A percentile compares a stretch with the other conserved stretches of the same genome.
Conservation (phyloP, 2,888 invertebrate genomes). For the Scaptodrosophila latifasciaeformis region DNA sequence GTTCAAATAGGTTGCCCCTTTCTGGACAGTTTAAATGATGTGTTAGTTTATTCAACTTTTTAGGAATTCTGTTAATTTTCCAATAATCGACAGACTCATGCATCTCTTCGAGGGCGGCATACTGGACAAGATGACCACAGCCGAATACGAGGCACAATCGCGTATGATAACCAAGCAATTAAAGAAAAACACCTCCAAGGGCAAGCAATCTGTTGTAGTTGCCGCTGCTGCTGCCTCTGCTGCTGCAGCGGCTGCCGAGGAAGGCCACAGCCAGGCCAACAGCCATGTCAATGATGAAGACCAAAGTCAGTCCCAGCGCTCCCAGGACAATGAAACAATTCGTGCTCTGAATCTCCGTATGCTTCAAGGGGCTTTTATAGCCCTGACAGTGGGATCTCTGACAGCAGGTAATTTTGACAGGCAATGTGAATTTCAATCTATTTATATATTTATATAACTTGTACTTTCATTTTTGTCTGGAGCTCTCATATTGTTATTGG, state of each 20-base stretch:
- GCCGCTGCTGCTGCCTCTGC: constrained; percentile 24
- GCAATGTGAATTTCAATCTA: neutral
- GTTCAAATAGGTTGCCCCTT: constrained; percentile 86
- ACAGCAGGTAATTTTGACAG: constrained; percentile 76
- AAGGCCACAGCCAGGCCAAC: constrained; percentile 47
- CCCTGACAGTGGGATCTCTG: constrained; percentile 80
- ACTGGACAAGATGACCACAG: constrained; percentile 84
- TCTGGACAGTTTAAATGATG: constrained; percentile 82
- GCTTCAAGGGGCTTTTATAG: constrained; percentile 84
- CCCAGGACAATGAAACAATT: constrained; percentile 67
- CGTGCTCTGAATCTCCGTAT: constrained; percentile 83
- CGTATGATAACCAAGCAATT: constrained; percentile 74
- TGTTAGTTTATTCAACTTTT: constrained; percentile 77
- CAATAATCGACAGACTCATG: constrained; percentile 77
- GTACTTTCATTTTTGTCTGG: constrained; percentile 8
- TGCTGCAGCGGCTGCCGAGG: constrained; percentile 40
- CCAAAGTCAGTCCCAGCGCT: constrained; percentile 26
- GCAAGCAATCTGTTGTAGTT: constrained; percentile 37
- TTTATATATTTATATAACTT: constrained; percentile 5
- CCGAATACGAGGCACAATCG: constrained; percentile 84
- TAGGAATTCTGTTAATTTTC: neutral
- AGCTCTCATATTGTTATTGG: constrained; percentile 57
- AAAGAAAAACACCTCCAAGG: constrained; percentile 10
- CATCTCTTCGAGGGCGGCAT: constrained; percentile 86
- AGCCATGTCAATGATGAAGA: constrained; percentile 30